Evolutionary conservation across 2,797 vertebrate genomes (phyloP).

Genomic region (Rhinophrynus dorsalis): DNA sequence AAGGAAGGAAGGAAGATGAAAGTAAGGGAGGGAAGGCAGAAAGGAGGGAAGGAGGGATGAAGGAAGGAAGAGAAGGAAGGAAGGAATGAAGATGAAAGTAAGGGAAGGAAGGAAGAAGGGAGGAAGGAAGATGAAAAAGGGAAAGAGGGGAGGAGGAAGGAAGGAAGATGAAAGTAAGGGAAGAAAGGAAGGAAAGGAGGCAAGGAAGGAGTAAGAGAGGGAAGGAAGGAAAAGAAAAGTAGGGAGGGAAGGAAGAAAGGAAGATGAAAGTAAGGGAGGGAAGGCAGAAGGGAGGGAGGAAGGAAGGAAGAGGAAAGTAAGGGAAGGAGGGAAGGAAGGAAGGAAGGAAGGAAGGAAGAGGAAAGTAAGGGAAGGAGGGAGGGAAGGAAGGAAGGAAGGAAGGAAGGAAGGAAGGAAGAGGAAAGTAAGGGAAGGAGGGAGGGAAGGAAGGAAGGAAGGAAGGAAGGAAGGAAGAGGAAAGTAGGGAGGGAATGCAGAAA

Average conservation of each 20-base stretch:
- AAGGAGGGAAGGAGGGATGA: accelerated
- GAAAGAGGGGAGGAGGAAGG: not conserved
- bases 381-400: not conserved
- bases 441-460: not conserved
- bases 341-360: not conserved
- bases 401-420: not conserved
- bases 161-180: not conserved
- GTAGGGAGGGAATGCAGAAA: not conserved
- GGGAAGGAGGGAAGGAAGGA: not conserved
- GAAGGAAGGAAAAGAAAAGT: not conserved
- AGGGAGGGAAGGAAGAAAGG: not conserved
- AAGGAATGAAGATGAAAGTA: too few species aligned
- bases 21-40: accelerated
- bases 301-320: not conserved
- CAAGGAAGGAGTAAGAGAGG: not conserved
- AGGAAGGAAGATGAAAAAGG: not conserved
- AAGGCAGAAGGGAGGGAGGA: constrained; percentile 1
- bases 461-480: not conserved
- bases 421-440: not conserved
- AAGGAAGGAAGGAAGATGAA: not conserved
- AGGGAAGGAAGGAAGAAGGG: too few species aligned
- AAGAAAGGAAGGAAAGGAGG: not conserved
- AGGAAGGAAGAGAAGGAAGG: not conserved
- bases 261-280: not conserved
- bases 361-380: not conserved